Conservation (phyloP, 2,113 vertebrate genomes). For the Solea solea region DNA sequence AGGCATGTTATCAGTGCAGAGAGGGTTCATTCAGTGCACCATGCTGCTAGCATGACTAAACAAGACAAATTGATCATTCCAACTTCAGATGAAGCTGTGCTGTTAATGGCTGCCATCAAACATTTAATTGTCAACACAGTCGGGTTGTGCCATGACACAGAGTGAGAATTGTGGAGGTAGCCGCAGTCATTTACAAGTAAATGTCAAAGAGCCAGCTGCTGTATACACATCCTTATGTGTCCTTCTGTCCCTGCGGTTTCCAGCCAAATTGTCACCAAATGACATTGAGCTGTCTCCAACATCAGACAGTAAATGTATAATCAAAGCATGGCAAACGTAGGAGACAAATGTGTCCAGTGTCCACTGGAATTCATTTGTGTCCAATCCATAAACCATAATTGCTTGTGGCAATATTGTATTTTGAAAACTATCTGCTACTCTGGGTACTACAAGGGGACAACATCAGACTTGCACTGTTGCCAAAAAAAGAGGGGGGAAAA, state of each 20-base stretch:
- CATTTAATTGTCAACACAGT: background rate
- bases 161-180: slow-evolving; percentile 21
- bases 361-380: slow-evolving; percentile 9
- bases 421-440: background rate
- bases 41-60: background rate
- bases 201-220: slow-evolving; percentile 44
- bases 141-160: slow-evolving; percentile 3
- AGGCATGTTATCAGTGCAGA: background rate
- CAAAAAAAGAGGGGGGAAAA: background rate
- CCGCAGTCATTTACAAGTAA: slow-evolving; percentile 17
- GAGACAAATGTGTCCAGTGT: slow-evolving; percentile 12
- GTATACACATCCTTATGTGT: slow-evolving; percentile 12
- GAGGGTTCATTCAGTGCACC: background rate
- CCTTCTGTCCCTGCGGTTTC: slow-evolving; percentile 14
- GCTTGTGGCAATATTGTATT: background rate
- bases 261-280: slow-evolving; percentile 25
- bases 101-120: slow-evolving; percentile 9
- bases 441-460: background rate
- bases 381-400: slow-evolving; percentile 15
- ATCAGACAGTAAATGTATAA: slow-evolving; percentile 27
- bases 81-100: slow-evolving; percentile 1
- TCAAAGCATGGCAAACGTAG: background rate
- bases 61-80: background rate
- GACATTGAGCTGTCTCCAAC: slow-evolving; percentile 29
- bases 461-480: slow-evolving; percentile 4